A percentile compares a stretch with the other conserved stretches of the same genome.
Conservation (phyloP, 2,797 vertebrate species). For the Cetoscarus ocellatus region DNA sequence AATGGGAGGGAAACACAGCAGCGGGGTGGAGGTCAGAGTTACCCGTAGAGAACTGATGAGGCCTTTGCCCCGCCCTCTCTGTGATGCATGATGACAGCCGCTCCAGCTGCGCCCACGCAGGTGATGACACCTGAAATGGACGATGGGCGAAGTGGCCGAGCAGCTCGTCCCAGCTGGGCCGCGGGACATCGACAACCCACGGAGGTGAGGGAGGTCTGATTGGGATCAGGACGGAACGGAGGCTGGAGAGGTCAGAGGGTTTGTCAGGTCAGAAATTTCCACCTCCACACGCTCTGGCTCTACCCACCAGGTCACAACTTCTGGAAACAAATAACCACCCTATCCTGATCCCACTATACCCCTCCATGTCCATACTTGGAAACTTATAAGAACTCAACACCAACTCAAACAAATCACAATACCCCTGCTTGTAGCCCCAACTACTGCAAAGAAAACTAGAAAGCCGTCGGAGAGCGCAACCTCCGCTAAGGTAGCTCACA, state of each 20-base stretch:
- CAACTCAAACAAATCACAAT: too few species aligned
- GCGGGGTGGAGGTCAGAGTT: conserved; percentile 41
- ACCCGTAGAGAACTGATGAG: conserved; percentile 44
- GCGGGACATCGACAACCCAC: background rate
- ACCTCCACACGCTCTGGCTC: too few species aligned
- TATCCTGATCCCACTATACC: too few species aligned
- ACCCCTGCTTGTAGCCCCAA: too few species aligned
- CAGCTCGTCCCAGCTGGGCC: conserved; percentile 51
- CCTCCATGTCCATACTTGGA: too few species aligned
- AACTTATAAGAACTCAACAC: too few species aligned
- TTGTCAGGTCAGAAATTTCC: too few species aligned
- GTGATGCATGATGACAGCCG: conserved; percentile 51
- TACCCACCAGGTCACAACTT: too few species aligned
- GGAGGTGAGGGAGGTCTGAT: background rate
- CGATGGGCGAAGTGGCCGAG: conserved; percentile 22
- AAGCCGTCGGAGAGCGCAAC: too few species aligned
- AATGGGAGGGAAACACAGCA: background rate
- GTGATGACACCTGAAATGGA: conserved; percentile 62
- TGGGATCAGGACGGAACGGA: background rate
- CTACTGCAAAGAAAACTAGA: too few species aligned
- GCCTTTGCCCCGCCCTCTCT: conserved; percentile 23
- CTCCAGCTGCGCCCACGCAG: conserved; percentile 62
- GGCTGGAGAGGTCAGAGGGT: background rate
- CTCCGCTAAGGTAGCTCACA: too few species aligned
- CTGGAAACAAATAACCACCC: too few species aligned